Evolutionary conservation across 2,113 vertebrate genomes (phyloP), one percentile per base, ranked within the genome.

Genomic region (Grammomys surdaster): DNA sequence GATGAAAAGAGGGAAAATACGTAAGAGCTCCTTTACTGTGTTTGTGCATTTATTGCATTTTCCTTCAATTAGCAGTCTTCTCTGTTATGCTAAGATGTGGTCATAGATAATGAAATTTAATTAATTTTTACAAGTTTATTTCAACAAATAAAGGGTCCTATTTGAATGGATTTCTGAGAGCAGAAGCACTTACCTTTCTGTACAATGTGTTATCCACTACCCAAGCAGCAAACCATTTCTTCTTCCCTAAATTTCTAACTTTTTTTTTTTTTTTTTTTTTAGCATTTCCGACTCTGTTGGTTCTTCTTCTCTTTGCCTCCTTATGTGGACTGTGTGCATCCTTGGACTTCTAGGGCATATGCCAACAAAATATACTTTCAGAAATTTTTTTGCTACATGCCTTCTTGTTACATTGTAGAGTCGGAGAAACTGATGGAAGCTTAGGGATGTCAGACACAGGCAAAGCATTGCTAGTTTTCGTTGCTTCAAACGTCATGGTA

Each of bases 71-170:
- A 86, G 60, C 43, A 20, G 92, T 40, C 67, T 95, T 97, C 91
- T 76, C 92, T 31, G 75, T 96, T 95, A 96, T 96, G 63, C 91
- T 90, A 95, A 95, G 96, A 81, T 58, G 65, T 89, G 73, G 89
- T 93, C 87, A 78, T n/a, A 94, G 67, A 72, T 92, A 95, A 92
- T 88, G 36, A 93, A 60, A 96, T 96, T 96, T 96, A 96, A 97
- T 94, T 96, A 97, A 95, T 65, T 94, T 95, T 93, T 88, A 89
- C 92, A 85, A 65, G 46, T 92, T 72, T 90, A 94, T 94, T 93
- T 10, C 51, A 72, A 58, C 90, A 96, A 95, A 95, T 88, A 93
- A 96, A 81, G 72, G 26, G 73, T 93, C 17, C 22, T 69, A 82
- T 93, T 97, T 96, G 96, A 94, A 90, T 73, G 17, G 19, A 90